These are phyloP conservation scores for Limosa lapponica DNA, from an alignment of 2,797 vertebrate species.

Conservation along the genomic window DNA sequence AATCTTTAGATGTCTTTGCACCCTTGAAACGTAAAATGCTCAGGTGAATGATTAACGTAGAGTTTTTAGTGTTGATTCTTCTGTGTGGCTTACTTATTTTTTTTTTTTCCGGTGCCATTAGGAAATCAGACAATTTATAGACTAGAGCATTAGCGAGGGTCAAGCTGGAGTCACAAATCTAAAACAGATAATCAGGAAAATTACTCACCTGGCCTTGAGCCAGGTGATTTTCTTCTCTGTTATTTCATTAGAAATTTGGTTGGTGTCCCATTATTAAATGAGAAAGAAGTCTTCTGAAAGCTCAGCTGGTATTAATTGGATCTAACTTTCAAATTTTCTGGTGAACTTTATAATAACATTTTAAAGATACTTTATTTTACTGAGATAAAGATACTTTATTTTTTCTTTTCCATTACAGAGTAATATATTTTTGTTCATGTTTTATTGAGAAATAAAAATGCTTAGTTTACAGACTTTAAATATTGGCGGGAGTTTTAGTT, in stretches of 20 bases:
- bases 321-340: neutral
- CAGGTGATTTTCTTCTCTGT: neutral
- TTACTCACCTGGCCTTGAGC: constrained; percentile 36
- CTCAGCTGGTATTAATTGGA: neutral
- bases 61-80: neutral
- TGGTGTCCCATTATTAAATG: neutral
- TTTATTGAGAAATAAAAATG: neutral
- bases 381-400: neutral
- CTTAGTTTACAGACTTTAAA: neutral
- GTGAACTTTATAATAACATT: neutral
- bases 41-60: fast-evolving
- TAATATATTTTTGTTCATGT: neutral
- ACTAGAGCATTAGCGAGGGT: neutral
- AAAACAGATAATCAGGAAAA: constrained; percentile 44
- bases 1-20: neutral
- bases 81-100: neutral
- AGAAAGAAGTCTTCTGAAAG: neutral
- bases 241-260: constrained; percentile 25
- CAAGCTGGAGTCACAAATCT: neutral
- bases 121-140: neutral
- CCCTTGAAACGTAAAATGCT: neutral
- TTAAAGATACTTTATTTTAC: neutral
- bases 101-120: neutral
- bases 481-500: neutral
- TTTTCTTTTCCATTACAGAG: neutral